phyloP scores from a whole-genome alignment of 1,140 invertebrate species.

The Tetraneura akinire region DNA sequence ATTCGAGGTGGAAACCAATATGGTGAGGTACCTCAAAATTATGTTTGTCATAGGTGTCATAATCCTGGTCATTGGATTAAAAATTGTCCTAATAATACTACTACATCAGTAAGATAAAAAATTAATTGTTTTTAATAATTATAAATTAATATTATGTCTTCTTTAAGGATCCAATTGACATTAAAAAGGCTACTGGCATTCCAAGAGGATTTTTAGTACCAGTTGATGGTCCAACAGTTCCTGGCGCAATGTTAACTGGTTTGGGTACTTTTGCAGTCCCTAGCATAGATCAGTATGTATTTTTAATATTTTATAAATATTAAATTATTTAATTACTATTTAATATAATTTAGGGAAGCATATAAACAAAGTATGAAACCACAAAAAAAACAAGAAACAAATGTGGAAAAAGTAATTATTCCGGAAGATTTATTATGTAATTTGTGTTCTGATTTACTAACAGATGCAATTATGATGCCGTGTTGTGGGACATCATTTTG shows the following conservation, averaged over 20 bases:
- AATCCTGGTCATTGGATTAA: conserved; percentile 95
- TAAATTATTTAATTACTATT: conserved; percentile 52
- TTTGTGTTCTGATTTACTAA: conserved; percentile 89
- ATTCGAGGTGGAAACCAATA: conserved; percentile 82
- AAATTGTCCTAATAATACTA: conserved; percentile 67
- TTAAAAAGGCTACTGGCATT: conserved; percentile 95
- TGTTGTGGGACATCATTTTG: conserved; percentile 98
- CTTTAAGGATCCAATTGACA: conserved; percentile 67
- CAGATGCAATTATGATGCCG: conserved; percentile 94
- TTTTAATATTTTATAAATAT: background rate
- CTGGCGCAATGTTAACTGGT: conserved; percentile 91
- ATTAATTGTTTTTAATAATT: conserved; percentile 28
- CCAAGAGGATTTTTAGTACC: conserved; percentile 94
- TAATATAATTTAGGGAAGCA: conserved; percentile 67
- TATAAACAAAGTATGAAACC: conserved; percentile 73
- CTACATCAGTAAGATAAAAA: conserved; percentile 32
- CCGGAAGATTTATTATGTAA: conserved; percentile 89
- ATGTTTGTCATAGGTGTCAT: conserved; percentile 90
- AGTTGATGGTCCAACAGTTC: conserved; percentile 83
- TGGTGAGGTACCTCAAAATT: conserved; percentile 84
- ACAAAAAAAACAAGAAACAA: conserved; percentile 63
- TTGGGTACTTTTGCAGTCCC: conserved; percentile 89
- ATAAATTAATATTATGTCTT: conserved; percentile 7
- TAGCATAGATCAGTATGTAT: conserved; percentile 83
- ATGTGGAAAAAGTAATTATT: conserved; percentile 70